Base-by-base conservation (phyloP, 2,888 invertebrate genomes). In the Drosophila borborema region DNA sequence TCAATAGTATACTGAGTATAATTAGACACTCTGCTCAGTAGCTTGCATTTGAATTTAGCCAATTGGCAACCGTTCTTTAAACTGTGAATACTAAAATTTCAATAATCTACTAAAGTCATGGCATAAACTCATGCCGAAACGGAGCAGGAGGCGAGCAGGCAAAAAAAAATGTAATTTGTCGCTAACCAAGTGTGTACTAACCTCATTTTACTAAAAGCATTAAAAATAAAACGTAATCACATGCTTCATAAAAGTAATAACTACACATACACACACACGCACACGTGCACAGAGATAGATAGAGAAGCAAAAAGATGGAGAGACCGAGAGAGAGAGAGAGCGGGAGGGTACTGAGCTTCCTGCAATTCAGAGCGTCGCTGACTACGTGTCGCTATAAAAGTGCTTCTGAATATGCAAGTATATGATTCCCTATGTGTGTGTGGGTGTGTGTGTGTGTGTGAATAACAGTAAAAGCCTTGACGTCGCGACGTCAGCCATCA, bases 201-300 rank as follows among this genome's bases (percentile, higher is more conserved):
- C 86, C 86, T 87, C 86, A 90, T 87, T 87, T 86, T 84, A 86
- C 86, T 86, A 86, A 86, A 86, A 86, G 90, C 86, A 90, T 86
- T 86, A 86, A 86, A 86, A 86, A 86, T 86, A 86, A 86, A 86
- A 86, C 90, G 89, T 86, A 86, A 86, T 86, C 86, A 90, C 86
- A 86, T 87, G 86, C 86, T 89, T 87, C 90, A 90, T 90, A 87
- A 90, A 90, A 87, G 88, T 90, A 90, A 90, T 89, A 87, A 90
- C 90, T 90, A 87, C 78, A 77, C 77, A 81, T 51, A 75, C 65
- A 83, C 59, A 64, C 78, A 80, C 78, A 80, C 58, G 72, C 65
- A 72, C 51, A 53, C 34, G 43, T 40, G 53, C 36, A 51, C 43
- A 66, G n/a, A 46, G 45, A 40, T 5, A 59, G 7, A 46, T n/a